Base-by-base conservation (phyloP, 2,888 invertebrate species). In the Eucera pruinosa region DNA sequence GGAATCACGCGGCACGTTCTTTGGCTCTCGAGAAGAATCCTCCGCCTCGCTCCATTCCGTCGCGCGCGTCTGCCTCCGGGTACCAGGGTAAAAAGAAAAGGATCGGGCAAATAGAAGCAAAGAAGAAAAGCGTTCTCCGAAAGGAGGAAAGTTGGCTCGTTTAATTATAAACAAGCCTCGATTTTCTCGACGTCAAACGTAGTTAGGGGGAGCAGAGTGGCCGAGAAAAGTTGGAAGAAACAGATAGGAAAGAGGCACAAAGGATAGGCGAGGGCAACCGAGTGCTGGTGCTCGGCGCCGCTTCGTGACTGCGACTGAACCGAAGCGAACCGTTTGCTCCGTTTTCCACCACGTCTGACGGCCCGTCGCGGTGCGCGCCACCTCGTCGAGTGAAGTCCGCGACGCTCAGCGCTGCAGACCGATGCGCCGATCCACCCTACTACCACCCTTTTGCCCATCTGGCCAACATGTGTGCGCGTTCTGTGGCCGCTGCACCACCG, bases 241-340 rank as follows among this genome's bases (percentile, higher is more conserved):
- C n/a, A 15, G 62, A 23, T 11, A 23, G 45, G 13, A 30, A n/a
- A 15, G 0, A 64, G 20, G 20, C 2, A n/a, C n/a, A n/a, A n/a
- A n/a, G 27, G 41, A 41, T 3, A 33, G 23, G 18, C 23, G 13
- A 11, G 30, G 20, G 25, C 36, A 48, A 33, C 45, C 39, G 43
- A 67, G 60, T 50, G 57, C 80, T 78, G 80, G 86, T 83, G 84
- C 84, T 75, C 89, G 84, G 80, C 86, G 85, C 87, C 87, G 89
- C 88, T 87, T 86, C 89, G 84, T 78, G 81, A 84, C 85, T 84
- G 84, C 89, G 89, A 90, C 90, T 89, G 86, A 86, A 54, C 80
- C 81, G 45, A 20, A 52, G 13, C 50, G n/a, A 13, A 7, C 39
- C 30, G 72, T 23, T 11, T 9, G 57, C 36, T 47, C 39, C 48